Evolutionary conservation across 2,888 invertebrate genomes (phyloP).

Genomic region (Lycophotia porphyrea): DNA sequence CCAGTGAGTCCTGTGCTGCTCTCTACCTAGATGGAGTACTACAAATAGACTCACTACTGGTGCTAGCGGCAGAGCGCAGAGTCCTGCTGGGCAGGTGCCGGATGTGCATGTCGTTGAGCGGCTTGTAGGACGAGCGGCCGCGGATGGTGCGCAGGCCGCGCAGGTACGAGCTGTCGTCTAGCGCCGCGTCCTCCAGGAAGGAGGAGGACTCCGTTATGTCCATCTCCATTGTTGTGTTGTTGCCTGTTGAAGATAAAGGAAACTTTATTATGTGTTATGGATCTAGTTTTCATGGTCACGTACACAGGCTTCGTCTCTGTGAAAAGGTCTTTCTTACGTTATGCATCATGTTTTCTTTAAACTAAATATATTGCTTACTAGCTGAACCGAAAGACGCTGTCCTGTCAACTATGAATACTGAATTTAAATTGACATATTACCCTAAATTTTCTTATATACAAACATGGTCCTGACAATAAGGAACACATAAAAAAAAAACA

Average conservation of each 20-base stretch:
- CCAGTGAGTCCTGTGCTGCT: too few relatives aligned
- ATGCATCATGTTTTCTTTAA: too few relatives aligned
- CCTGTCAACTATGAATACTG: too few relatives aligned
- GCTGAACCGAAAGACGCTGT: too few relatives aligned
- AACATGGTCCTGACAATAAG: too few relatives aligned
- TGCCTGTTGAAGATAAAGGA: slow-evolving; percentile 72
- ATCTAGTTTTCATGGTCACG: too few relatives aligned
- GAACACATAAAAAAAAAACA: too few relatives aligned
- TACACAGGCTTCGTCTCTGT: background rate
- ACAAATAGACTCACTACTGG: slow-evolving; percentile 44
- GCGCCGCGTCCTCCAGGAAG: slow-evolving; percentile 64
- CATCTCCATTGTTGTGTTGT: slow-evolving; percentile 89
- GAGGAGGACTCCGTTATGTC: slow-evolving; percentile 83
- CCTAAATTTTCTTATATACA: too few relatives aligned
- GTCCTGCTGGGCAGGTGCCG: slow-evolving; percentile 62
- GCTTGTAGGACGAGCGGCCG: slow-evolving; percentile 84
- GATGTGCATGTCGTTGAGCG: slow-evolving; percentile 76
- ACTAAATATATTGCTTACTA: too few relatives aligned
- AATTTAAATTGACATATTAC: too few relatives aligned
- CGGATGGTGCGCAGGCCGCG: slow-evolving; percentile 80
- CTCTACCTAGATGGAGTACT: background rate
- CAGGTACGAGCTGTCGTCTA: slow-evolving; percentile 80
- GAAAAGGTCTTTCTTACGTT: too few relatives aligned
- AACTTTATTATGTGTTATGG: background rate
- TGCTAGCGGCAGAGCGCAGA: slow-evolving; percentile 41